These are phyloP conservation scores for Sciurus niger DNA, from an alignment of 2,113 vertebrate species.

Conservation along the genomic window DNA sequence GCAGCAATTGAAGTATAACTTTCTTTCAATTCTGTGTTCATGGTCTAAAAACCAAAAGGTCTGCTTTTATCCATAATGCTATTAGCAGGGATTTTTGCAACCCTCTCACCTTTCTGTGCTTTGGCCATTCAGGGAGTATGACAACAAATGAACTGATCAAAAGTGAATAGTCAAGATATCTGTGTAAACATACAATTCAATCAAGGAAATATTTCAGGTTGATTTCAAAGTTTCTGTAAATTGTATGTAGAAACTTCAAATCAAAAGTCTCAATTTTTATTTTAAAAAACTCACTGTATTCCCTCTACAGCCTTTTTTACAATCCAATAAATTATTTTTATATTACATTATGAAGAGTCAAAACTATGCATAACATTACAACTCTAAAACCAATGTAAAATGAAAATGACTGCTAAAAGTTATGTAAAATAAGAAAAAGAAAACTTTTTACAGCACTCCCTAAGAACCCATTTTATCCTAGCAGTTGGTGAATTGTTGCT, in stretches of 20 bases:
- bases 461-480: slow-evolving; percentile 44
- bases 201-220: not conserved
- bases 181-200: slow-evolving; percentile 1
- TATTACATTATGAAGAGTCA: not conserved
- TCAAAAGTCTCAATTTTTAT: not conserved
- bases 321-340: not conserved
- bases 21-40: not conserved
- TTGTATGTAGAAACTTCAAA: not conserved
- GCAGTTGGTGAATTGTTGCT: slow-evolving; percentile 73
- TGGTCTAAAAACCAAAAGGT: not conserved
- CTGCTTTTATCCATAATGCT: not conserved
- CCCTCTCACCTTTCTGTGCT: not conserved
- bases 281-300: not conserved
- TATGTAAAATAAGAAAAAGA: slow-evolving; percentile 1
- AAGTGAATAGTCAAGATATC: not conserved
- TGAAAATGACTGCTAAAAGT: slow-evolving; percentile 32
- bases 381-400: not conserved
- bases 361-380: not conserved
- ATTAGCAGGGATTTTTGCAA: not conserved
- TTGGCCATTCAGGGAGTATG: not conserved
- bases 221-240: not conserved
- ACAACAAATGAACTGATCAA: not conserved
- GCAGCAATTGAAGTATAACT: not conserved
- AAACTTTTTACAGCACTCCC: not conserved
- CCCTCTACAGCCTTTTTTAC: not conserved